These are phyloP conservation scores for Ptychadena robeensis DNA, from an alignment of 2,797 vertebrate species.

Conservation along the genomic window DNA sequence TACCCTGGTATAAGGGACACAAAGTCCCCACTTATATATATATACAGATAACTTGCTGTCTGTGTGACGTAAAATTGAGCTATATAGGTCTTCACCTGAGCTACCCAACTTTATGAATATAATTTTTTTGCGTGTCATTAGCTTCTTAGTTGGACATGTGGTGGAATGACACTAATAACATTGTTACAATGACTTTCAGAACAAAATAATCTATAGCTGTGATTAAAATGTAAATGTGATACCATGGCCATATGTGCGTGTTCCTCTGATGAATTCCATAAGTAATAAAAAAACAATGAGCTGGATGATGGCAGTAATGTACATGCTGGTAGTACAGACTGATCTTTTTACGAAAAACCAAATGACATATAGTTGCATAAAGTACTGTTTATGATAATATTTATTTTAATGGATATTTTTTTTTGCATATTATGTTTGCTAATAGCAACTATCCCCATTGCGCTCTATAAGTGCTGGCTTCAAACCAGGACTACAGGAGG, in stretches of 20 bases:
- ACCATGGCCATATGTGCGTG: not conserved
- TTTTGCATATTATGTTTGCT: not conserved
- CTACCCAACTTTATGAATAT: too few species aligned
- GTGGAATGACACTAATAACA: not conserved
- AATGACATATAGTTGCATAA: not conserved
- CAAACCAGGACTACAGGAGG: not conserved
- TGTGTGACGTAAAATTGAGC: too few species aligned
- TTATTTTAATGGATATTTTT: not conserved
- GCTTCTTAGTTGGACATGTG: too few species aligned
- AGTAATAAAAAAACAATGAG: not conserved
- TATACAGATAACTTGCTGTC: too few species aligned
- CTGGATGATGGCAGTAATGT: not conserved
- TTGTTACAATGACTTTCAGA: not conserved
- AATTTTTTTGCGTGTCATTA: too few species aligned
- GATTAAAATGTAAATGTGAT: not conserved
- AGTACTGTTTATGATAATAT: not conserved
- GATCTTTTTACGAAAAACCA: not conserved
- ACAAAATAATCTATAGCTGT: not conserved
- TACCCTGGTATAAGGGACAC: too few species aligned
- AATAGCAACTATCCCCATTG: not conserved
- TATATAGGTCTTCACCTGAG: too few species aligned
- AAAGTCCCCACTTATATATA: too few species aligned
- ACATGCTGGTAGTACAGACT: not conserved
- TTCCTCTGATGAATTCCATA: not conserved
- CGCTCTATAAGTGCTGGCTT: not conserved